A percentile compares a stretch with the other conserved stretches of the same genome.
Evolutionary conservation across 2,113 vertebrate species (phyloP).

Genomic region (Indicator maculatus): DNA sequence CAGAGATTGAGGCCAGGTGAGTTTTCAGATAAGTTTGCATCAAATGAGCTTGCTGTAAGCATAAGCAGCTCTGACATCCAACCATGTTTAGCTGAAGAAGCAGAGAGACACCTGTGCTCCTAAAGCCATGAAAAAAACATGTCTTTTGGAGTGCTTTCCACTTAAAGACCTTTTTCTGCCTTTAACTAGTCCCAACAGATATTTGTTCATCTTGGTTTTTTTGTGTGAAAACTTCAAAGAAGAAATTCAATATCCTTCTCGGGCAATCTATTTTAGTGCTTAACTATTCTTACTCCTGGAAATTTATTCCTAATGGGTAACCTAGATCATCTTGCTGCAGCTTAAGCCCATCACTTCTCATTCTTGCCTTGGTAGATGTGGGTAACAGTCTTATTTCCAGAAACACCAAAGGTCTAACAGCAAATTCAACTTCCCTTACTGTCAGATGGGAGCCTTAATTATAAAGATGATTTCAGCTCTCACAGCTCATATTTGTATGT

Average conservation of each 20-base stretch:
- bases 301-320: slow-evolving; percentile 21
- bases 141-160: neutral
- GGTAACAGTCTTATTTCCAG: slow-evolving; percentile 10
- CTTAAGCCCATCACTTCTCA: slow-evolving; percentile 15
- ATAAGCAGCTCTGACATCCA: neutral
- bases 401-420: neutral
- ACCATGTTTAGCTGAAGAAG: neutral
- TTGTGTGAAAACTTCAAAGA: neutral
- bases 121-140: neutral
- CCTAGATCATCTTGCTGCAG: neutral
- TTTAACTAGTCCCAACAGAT: neutral
- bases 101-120: neutral
- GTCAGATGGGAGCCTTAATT: slow-evolving; percentile 19
- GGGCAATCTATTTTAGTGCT: neutral
- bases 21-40: neutral
- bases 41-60: neutral
- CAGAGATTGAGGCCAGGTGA: neutral
- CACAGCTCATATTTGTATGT: slow-evolving; percentile 21
- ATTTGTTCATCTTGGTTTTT: neutral
- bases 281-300: neutral
- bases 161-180: neutral
- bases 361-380: neutral
- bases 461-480: slow-evolving; percentile 17
- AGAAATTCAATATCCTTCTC: neutral
- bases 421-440: slow-evolving; percentile 24